phyloP scores from a whole-genome alignment of 2,888 invertebrate genomes.

The Cyaniris semiargus region DNA sequence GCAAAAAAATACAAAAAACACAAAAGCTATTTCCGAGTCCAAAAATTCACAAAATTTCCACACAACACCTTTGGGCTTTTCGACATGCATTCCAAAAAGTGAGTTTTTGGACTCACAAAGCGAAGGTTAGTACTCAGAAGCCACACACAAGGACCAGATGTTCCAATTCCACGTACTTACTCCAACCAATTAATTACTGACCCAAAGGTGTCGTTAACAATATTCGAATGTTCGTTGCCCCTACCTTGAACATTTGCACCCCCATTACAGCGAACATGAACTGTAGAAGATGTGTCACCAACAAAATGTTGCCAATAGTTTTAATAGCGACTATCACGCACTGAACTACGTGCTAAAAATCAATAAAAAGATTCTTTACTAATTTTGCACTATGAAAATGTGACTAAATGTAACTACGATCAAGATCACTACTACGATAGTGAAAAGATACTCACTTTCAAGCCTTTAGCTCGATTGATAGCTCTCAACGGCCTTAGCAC shows the following conservation, averaged over 20 bases:
- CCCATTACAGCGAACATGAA: constrained; percentile 99
- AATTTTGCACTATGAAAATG: constrained; percentile 30
- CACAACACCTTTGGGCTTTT: constrained; percentile 76
- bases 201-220: constrained; percentile 73
- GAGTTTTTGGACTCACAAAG: constrained; percentile 73
- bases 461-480: constrained; percentile 99
- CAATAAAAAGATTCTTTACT: constrained; percentile 45
- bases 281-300: constrained; percentile 99
- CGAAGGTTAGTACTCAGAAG: constrained; percentile 43
- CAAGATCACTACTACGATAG: constrained; percentile 21
- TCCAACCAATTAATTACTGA: constrained; percentile 40
- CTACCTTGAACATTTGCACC: constrained; percentile 99
- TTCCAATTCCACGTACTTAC: constrained; percentile 34
- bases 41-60: constrained; percentile 65
- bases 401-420: constrained; percentile 28
- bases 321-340: constrained; percentile 99
- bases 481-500: constrained; percentile 98
- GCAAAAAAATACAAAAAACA: constrained; percentile 69
- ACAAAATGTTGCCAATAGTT: constrained; percentile 99
- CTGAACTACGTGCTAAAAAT: constrained; percentile 98
- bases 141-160: constrained; percentile 43
- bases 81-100: constrained; percentile 56
- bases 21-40: constrained; percentile 69
- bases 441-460: constrained; percentile 88
- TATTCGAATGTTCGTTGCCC: constrained; percentile 53